These are phyloP conservation scores for Sclerurus mexicanus DNA, from an alignment of 2,113 vertebrate genomes.

Conservation along the genomic window DNA sequence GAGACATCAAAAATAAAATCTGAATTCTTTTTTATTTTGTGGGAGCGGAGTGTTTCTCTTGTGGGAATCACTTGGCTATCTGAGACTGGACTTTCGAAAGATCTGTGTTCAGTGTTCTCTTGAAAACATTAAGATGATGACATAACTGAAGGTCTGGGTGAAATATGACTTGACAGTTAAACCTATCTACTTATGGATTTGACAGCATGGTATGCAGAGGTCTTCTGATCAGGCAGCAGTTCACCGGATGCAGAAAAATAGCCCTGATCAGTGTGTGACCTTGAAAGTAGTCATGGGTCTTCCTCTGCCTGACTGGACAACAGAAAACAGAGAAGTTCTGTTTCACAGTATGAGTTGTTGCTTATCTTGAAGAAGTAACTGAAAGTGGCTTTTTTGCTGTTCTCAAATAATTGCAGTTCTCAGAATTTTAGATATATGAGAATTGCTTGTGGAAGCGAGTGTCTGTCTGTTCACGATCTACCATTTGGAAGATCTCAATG, in stretches of 20 bases:
- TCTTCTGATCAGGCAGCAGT: slow-evolving; percentile 8
- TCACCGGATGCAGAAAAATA: slow-evolving; percentile 29
- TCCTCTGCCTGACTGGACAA: neutral
- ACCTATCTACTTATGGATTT: neutral
- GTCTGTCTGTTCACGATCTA: neutral
- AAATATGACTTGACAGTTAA: neutral
- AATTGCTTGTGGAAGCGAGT: neutral
- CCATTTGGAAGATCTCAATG: neutral
- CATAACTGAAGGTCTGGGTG: neutral
- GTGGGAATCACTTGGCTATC: neutral
- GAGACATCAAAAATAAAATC: neutral
- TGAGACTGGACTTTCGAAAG: neutral
- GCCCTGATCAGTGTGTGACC: slow-evolving; percentile 27
- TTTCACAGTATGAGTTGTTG: neutral
- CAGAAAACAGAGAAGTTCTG: slow-evolving; percentile 46
- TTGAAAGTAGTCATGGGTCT: neutral
- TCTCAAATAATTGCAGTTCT: neutral
- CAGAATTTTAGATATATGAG: neutral
- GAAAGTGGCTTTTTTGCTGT: neutral
- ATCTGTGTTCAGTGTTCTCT: neutral
- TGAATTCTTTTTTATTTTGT: neutral
- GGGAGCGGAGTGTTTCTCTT: neutral
- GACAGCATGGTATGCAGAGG: slow-evolving; percentile 25
- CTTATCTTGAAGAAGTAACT: slow-evolving; percentile 20
- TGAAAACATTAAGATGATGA: neutral